Evolutionary conservation across 1,140 invertebrate genomes (phyloP), one percentile per base, ranked within the genome.

Genomic region (Formica selysi): DNA sequence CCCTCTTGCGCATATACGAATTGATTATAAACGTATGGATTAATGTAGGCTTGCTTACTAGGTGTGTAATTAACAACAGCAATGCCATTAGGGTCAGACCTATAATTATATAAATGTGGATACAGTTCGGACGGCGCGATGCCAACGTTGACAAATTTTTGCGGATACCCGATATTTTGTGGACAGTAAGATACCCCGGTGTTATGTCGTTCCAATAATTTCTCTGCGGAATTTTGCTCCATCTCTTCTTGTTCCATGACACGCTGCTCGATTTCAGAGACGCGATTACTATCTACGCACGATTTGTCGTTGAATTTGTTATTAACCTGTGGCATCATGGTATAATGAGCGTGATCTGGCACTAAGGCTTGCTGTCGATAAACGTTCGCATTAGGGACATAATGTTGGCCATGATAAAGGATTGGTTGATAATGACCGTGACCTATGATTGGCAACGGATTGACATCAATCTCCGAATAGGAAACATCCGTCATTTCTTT

Each of bases 81-180:
- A 91, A 94, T 90, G 26, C 92, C 92, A 80, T 92, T 93, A 70
- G 91, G 32, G 70, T 95, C 92, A 64, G 93, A 89, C 22, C 92
- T 90, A 71, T 92, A 92, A 76, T 95, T 94, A 59, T 95, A 95
- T 71, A 95, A 87, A 81, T 95, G 94, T 2, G 94, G 94, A 87
- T 95, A 95, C 19, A 95, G 76, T 2, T 89, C 92, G 2, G 89
- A 44, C 4, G 93, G 87, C 22, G 93, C 76, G n/a, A 94, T 89
- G 26, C 89, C 92, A 32, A 94, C 89, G 64, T 90, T 93, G 70
- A 94, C 89, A 76, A 93, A 91, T 91, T 95, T 95, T 85, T 93
- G 90, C 73, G 89, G 78, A 61, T 73, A 81, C 67, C 62, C 86
- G 10, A 92, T 87, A 61, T 88, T 85, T n/a, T 92, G 81, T 0